Evolutionary conservation across 2,797 vertebrate genomes (phyloP), one percentile per base, ranked within the genome.

Genomic region (Pipistrellus nathusii): DNA sequence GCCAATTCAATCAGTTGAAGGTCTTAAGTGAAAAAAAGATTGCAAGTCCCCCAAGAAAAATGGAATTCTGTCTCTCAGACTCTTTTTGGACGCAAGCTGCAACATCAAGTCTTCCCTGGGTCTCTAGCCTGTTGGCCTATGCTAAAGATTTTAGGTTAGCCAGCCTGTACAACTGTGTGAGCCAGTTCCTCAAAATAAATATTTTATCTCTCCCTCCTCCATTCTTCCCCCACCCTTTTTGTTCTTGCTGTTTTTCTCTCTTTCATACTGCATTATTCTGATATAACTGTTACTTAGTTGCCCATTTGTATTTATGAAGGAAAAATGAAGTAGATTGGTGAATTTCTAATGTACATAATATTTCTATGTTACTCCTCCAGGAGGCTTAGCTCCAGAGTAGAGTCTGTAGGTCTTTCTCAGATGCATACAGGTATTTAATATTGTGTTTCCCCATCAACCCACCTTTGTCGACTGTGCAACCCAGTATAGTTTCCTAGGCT

Each of bases 241-340:
- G 17, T 32, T 73, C n/a, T 48, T 72, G 15, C 14, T 90, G 5
- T 59, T 93, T 93, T 77, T 41, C 38, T 76, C 55, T 82, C 11
- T 78, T 75, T 82, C 20, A 48, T 77, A 6, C n/a, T 68, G 2
- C 23, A 85, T 51, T 88, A 15, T 87, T 94, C 51, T 85, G 55
- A 46, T 23, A 51, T 66, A 69, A 55, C 41, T 71, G 57, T 20
- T 59, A 64, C 18, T 83, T 84, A 71, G 30, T 66, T 90, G n/a
- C 15, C 3, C 10, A 62, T 83, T 86, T 95, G 25, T 55, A 91
- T 55, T 88, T 90, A 62, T 73, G 32, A 68, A 92, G 35, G 25
- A 85, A 90, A 92, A 93, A n/a, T 5, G n/a, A 68, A n/a, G 64
- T 44, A 68, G 38, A 38, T 72, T 53, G 15, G 8, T 32, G 66